Percentiles rank a stretch among this genome's conserved stretches.
Evolutionary conservation across 2,113 vertebrate species (phyloP).

Genomic region (Chamaea fasciata): DNA sequence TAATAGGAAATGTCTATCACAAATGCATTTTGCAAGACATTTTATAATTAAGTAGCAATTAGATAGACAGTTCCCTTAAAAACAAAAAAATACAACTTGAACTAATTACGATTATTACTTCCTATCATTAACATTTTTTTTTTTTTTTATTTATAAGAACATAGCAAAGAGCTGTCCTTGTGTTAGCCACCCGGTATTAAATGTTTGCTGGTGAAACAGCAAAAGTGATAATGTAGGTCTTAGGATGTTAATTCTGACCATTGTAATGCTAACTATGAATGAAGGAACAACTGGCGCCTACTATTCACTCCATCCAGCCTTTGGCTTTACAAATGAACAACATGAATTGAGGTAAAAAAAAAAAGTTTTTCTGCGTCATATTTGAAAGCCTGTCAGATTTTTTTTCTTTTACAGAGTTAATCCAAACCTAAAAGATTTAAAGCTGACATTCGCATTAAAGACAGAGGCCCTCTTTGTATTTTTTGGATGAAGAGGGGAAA

Average conservation of each 20-base stretch:
- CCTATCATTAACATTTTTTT: neutral
- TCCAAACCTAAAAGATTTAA: constrained; percentile 86
- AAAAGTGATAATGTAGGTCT: constrained; percentile 70
- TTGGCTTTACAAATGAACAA: constrained; percentile 80
- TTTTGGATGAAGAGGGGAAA: constrained; percentile 73
- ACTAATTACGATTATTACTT: neutral
- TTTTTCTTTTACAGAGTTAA: constrained; percentile 77
- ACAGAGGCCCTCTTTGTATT: constrained; percentile 84
- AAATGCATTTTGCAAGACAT: neutral
- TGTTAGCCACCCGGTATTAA: constrained; percentile 63
- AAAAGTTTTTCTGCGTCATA: constrained; percentile 77
- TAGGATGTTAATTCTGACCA: constrained; percentile 82
- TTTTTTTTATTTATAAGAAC: neutral
- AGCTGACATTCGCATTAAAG: constrained; percentile 78
- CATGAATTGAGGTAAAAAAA: constrained; percentile 70
- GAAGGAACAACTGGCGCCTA: constrained; percentile 69
- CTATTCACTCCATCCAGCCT: constrained; percentile 75
- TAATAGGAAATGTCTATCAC: constrained; percentile 50
- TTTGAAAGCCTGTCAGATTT: constrained; percentile 88
- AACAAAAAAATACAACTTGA: neutral
- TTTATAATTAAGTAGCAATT: constrained; percentile 26
- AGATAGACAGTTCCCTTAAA: neutral
- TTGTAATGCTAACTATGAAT: constrained; percentile 86
- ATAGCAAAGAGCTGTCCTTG: constrained; percentile 28
- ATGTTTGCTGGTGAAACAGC: constrained; percentile 65